These are phyloP conservation scores for Lymantria dispar DNA, from an alignment of 2,888 invertebrate genomes.

Conservation along the genomic window DNA sequence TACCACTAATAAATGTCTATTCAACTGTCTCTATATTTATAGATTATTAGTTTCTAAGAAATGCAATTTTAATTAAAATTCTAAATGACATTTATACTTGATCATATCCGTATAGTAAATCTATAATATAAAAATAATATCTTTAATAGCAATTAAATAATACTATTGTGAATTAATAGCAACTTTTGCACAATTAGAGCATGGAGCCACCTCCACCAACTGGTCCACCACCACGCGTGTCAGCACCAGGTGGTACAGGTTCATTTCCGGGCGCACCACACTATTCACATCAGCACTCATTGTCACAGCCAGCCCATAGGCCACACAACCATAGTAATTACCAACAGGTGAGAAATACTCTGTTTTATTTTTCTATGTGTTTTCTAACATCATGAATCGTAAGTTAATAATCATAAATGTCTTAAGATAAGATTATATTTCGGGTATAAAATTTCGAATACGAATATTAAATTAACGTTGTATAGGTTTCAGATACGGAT, in stretches of 20 bases:
- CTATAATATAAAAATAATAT: background rate
- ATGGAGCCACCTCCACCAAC: slow-evolving; percentile 40
- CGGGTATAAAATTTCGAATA: no score
- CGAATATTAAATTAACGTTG: no score
- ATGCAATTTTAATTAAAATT: background rate
- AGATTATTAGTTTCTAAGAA: background rate
- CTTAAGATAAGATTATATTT: no score
- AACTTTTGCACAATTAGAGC: slow-evolving; percentile 29
- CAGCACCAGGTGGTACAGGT: slow-evolving; percentile 28
- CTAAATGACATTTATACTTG: background rate
- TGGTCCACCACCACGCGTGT: slow-evolving; percentile 11
- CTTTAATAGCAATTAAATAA: background rate
- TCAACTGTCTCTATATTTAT: background rate
- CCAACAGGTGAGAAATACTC: slow-evolving; percentile 39
- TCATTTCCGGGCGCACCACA: slow-evolving; percentile 39
- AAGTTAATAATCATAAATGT: no score
- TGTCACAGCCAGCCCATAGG: slow-evolving; percentile 63
- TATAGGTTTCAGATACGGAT: no score
- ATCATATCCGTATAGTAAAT: background rate
- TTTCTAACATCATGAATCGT: no score
- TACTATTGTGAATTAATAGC: background rate
- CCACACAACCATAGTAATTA: slow-evolving; percentile 46
- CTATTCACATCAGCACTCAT: slow-evolving; percentile 73
- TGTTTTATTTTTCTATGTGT: background rate
- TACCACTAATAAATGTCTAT: no score